Percentiles rank a stretch among this genome's conserved stretches.
Evolutionary conservation across 2,113 vertebrate genomes (phyloP).

Genomic region (Brachirus orientalis): DNA sequence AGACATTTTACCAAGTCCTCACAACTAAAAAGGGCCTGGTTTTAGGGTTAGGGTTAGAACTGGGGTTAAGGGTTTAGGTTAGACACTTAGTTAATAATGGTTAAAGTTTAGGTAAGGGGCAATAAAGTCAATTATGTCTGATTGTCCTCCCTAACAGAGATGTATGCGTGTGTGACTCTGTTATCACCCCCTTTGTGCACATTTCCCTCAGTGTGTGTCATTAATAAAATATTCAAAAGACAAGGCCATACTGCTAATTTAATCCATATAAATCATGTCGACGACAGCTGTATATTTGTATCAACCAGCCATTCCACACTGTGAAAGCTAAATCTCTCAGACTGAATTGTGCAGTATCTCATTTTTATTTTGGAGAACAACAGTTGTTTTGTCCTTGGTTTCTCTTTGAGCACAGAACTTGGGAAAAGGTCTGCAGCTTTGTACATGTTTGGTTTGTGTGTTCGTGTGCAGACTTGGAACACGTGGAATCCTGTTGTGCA

Average conservation of each 20-base stretch:
- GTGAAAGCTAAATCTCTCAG: not conserved
- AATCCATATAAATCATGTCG: slow-evolving; percentile 53
- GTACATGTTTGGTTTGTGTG: slow-evolving; percentile 16
- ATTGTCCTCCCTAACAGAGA: slow-evolving; percentile 9
- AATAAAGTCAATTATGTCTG: no score
- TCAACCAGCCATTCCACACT: not conserved
- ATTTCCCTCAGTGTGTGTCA: slow-evolving; percentile 48
- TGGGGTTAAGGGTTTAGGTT: no score
- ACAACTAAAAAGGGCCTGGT: no score
- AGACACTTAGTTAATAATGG: no score
- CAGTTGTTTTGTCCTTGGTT: no score
- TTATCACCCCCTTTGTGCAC: slow-evolving; percentile 66
- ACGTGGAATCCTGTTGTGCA: slow-evolving; percentile 48
- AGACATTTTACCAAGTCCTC: no score
- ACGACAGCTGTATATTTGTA: slow-evolving; percentile 21
- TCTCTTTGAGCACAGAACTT: no score
- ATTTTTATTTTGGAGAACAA: no score
- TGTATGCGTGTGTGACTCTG: slow-evolving; percentile 43
- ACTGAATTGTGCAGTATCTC: no score
- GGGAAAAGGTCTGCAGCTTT: not conserved
- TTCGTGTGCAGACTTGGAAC: slow-evolving; percentile 6
- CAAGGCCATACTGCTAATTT: slow-evolving; percentile 53
- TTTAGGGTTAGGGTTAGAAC: no score
- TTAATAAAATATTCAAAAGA: slow-evolving; percentile 72
- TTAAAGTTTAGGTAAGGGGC: no score